Base-by-base conservation (phyloP, 2,113 vertebrate genomes). In the Notothenia rossii region DNA sequence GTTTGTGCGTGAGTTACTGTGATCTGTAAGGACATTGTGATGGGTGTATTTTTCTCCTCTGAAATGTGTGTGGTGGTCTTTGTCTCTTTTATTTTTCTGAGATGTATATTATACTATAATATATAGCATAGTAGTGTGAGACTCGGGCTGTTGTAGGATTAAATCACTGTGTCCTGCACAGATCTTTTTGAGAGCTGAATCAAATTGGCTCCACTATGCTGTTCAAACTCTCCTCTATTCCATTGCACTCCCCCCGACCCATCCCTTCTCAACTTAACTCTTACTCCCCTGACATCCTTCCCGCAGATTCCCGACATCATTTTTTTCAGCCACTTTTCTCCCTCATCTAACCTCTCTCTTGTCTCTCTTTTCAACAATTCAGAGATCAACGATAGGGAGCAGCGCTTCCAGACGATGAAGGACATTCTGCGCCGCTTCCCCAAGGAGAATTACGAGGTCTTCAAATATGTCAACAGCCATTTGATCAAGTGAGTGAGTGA, bases 381-480 rank as follows among this genome's bases (percentile, higher is more conserved):
- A 99, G 98, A 98, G 90, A 97, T 98, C 93, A 97, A 96, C 1
- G 98, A 99, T 91, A 94, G 96, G 61, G 98, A 99, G 78, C 97
- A 97, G 93, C 97, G 97, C 77, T 91, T 98, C 65, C 96, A 96
- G 10, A 94, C 96, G 53, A 96, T 99, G 85, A 97, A 96, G 91
- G 97, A 99, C n/a, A 94, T 96, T 45, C 95, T 99, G 69, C 95
- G 94, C 84, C 96, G 93, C 72, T 98, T 99, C 81, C 98, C 98
- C 36, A 96, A 92, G 90, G 97, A 99, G 82, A 99, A 99, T 93
- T 96, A 98, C 0, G 97, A 99, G 75, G 96, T 99, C 95, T 98
- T 99, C 96, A 98, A 96, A 95, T 99, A 97, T 3, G 97, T 99
- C 94, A 96, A 96, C 91, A 96, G 94, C 66, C 98, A 99, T 92